A percentile compares a stretch with the other conserved stretches of the same genome.
Evolutionary conservation across 2,113 vertebrate genomes (phyloP).

Genomic region (Ellobius talpinus): DNA sequence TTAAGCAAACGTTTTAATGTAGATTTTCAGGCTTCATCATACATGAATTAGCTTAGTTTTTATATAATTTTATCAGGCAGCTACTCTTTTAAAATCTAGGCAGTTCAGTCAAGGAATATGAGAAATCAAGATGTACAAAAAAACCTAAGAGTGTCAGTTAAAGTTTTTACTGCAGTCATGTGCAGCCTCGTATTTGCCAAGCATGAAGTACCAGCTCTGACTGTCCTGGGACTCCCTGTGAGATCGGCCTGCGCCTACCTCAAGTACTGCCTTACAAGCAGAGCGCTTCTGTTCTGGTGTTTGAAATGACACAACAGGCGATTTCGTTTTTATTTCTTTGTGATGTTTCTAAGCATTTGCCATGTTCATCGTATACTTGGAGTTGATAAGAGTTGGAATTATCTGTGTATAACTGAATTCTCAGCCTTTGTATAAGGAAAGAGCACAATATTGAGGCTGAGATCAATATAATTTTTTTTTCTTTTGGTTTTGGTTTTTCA

Average conservation of each 20-base stretch:
- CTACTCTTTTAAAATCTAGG: not conserved
- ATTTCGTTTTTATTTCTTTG: slow-evolving; percentile 32
- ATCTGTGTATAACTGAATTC: not conserved
- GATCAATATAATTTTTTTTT: not conserved
- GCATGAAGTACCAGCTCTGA: not conserved
- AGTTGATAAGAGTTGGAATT: not conserved
- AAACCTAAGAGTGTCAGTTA: not conserved
- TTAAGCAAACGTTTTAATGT: not conserved
- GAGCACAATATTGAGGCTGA: not conserved
- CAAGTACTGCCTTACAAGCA: not conserved
- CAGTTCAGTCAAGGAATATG: slow-evolving; percentile 17
- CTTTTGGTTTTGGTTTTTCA: too few relatives aligned
- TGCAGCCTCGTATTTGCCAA: not conserved
- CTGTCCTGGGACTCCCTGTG: not conserved
- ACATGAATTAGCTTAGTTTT: slow-evolving; percentile 8
- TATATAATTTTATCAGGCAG: not conserved
- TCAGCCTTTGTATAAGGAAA: not conserved
- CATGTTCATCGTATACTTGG: not conserved
- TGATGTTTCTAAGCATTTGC: not conserved
- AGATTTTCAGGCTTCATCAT: not conserved
- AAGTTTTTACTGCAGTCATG: not conserved
- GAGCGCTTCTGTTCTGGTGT: not conserved
- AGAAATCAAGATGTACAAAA: slow-evolving; percentile 20
- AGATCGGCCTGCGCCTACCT: not conserved
- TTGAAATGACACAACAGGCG: slow-evolving; percentile 1